Conservation (phyloP, 2,113 vertebrate species). For the Acrocephalus kingi region DNA sequence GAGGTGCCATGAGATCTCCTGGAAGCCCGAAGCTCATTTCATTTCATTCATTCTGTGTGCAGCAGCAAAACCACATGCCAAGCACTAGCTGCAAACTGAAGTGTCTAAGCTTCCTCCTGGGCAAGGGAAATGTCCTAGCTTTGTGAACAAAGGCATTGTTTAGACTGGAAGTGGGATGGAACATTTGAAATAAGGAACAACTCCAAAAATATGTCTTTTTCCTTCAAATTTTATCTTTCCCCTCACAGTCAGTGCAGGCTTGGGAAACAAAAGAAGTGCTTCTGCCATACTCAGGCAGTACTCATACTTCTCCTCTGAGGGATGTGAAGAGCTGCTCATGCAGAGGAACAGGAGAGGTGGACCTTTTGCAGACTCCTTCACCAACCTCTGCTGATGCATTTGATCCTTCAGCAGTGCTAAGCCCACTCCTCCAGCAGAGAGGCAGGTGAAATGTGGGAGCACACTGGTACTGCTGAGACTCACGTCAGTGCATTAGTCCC, state of each 20-base stretch:
- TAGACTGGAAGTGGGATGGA: neutral
- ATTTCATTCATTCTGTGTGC: neutral
- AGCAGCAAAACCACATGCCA: neutral
- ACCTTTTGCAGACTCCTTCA: neutral
- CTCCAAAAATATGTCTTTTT: neutral
- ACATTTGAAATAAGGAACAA: neutral
- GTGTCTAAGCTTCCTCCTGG: neutral
- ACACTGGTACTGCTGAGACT: neutral
- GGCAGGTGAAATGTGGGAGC: neutral
- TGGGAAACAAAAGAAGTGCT: neutral
- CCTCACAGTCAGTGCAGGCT: neutral
- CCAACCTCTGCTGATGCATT: neutral
- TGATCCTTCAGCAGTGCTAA: neutral
- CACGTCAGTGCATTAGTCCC: neutral
- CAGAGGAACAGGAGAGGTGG: neutral
- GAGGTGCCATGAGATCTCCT: neutral
- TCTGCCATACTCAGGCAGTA: neutral
- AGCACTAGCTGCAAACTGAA: neutral
- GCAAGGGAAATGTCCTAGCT: neutral
- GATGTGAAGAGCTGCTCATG: neutral
- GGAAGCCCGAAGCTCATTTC: neutral
- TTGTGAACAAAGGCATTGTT: neutral
- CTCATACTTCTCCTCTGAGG: neutral
- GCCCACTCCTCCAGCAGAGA: neutral
- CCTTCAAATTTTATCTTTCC: neutral